These are phyloP conservation scores for Sinocyclocheilus anshuiensis DNA, from an alignment of 2,113 vertebrate genomes.

Conservation along the genomic window DNA sequence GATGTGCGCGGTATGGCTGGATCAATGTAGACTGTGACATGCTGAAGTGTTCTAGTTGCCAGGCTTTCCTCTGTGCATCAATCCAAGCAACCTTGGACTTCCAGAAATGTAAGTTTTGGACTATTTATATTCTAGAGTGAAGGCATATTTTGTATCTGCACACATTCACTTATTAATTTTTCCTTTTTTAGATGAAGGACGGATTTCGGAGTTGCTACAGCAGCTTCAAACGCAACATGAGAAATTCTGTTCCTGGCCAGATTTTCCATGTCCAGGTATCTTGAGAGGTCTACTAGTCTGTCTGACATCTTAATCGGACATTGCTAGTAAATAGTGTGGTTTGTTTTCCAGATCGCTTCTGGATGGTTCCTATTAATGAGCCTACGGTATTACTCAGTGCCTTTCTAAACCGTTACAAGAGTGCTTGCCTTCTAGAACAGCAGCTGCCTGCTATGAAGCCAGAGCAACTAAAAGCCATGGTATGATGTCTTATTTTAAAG, in stretches of 20 bases:
- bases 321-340: neutral
- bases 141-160: neutral
- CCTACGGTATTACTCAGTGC: slow-evolving; percentile 80
- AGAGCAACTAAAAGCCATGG: slow-evolving; percentile 87
- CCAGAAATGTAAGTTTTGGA: slow-evolving; percentile 80
- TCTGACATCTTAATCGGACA: neutral
- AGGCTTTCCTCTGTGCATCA: slow-evolving; percentile 86
- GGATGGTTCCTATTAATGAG: slow-evolving; percentile 82
- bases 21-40: slow-evolving; percentile 85
- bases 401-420: slow-evolving; percentile 86
- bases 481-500: slow-evolving; percentile 62
- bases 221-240: slow-evolving; percentile 87
- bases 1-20: slow-evolving; percentile 91
- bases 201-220: slow-evolving; percentile 82
- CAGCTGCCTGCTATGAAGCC: slow-evolving; percentile 88
- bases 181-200: slow-evolving; percentile 81
- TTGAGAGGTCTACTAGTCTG: neutral
- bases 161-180: neutral
- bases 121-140: neutral
- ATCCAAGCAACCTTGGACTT: slow-evolving; percentile 84
- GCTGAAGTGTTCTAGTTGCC: slow-evolving; percentile 91
- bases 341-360: slow-evolving; percentile 83
- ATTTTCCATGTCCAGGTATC: slow-evolving; percentile 92
- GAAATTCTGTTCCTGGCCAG: slow-evolving; percentile 97
- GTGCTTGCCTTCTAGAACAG: slow-evolving; percentile 83